A percentile compares a stretch with the other conserved stretches of the same genome.
Conservation (phyloP, 2,797 vertebrate species). For the Sphenopsis melanotis region DNA sequence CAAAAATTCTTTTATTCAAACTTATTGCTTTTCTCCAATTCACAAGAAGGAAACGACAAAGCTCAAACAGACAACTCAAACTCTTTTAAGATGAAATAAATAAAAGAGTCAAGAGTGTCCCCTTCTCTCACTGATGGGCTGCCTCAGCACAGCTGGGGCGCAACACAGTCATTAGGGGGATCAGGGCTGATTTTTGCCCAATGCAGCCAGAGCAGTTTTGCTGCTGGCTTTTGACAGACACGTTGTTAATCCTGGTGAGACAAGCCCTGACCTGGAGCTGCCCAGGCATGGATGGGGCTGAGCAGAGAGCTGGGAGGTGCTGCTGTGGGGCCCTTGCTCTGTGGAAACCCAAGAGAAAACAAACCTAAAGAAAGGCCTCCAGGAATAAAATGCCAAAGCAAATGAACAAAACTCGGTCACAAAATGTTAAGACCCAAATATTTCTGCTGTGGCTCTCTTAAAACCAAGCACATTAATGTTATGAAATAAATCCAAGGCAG, state of each 20-base stretch:
- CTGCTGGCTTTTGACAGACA: neutral
- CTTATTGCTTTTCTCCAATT: neutral
- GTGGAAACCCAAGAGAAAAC: neutral
- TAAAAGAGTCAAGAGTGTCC: neutral
- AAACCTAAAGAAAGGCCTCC: neutral
- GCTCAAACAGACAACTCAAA: neutral
- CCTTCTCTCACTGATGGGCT: neutral
- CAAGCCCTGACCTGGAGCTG: neutral
- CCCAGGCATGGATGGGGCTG: neutral
- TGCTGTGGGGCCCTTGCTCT: neutral
- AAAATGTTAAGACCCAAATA: neutral
- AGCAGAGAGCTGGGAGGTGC: neutral
- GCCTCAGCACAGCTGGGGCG: neutral
- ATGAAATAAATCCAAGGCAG: neutral
- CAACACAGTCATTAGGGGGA: neutral
- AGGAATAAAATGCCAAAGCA: neutral
- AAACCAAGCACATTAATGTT: neutral
- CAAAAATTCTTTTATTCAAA: neutral
- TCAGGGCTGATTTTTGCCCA: neutral
- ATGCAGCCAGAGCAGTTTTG: neutral
- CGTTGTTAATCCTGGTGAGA: neutral
- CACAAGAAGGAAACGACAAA: neutral
- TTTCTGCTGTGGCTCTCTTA: neutral
- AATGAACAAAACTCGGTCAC: neutral
- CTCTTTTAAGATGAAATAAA: slow-evolving; percentile 26